A percentile compares a stretch with the other conserved stretches of the same genome.
phyloP scores from a whole-genome alignment of 2,797 vertebrate species.

The Pteropus rufus region DNA sequence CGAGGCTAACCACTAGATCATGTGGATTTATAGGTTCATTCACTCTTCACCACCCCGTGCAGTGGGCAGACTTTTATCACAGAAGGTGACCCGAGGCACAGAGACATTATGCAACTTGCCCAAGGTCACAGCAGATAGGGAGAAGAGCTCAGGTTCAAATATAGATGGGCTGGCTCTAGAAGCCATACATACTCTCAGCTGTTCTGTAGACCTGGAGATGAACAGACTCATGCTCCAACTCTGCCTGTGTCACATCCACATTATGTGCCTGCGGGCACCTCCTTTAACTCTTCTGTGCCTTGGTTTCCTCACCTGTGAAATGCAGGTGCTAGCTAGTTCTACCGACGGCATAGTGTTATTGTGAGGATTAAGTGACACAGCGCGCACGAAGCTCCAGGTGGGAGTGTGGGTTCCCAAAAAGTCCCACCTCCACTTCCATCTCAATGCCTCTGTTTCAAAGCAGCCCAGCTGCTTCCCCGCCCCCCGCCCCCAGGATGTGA shows the following conservation, averaged over 20 bases:
- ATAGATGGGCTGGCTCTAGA: background rate
- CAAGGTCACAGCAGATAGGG: background rate
- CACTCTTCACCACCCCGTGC: background rate
- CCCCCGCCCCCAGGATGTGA: background rate
- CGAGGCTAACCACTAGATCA: background rate
- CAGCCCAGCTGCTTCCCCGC: too few species aligned
- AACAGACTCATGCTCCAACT: background rate
- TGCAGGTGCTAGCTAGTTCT: background rate
- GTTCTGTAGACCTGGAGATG: background rate
- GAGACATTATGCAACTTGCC: background rate
- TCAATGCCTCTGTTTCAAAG: background rate
- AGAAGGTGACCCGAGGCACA: background rate
- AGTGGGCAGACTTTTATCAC: background rate
- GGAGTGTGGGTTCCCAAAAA: background rate
- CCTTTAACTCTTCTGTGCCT: background rate
- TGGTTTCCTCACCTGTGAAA: background rate
- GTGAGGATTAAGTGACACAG: background rate
- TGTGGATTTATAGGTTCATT: background rate
- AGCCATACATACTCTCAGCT: background rate
- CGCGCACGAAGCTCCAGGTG: background rate
- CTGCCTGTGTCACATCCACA: background rate
- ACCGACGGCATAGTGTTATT: rapidly evolving
- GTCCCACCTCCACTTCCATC: background rate
- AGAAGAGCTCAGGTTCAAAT: background rate
- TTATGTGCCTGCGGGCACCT: rapidly evolving